Evolutionary conservation across 1,140 invertebrate genomes (phyloP).

Genomic region (Lepidurus arcticus): DNA sequence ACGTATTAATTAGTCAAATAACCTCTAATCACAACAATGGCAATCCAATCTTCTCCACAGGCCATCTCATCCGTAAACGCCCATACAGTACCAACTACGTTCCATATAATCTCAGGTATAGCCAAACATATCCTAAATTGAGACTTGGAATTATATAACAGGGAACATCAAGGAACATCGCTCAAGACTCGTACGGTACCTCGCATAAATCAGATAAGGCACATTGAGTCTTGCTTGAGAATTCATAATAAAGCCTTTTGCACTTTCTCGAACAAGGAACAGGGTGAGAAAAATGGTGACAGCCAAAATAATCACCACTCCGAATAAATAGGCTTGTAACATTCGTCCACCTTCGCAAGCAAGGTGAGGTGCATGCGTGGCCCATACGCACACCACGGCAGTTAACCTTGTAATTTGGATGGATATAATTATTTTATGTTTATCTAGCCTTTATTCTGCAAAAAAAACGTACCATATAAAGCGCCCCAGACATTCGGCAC

Average conservation of each 20-base stretch:
- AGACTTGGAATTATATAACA: constrained; percentile 28
- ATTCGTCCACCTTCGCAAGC: constrained; percentile 38
- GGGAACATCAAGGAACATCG: neutral
- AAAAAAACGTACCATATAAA: constrained; percentile 47
- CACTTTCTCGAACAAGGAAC: constrained; percentile 43
- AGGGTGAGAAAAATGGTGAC: constrained; percentile 42
- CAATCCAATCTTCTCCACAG: constrained; percentile 58
- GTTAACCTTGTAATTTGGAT: constrained; percentile 36
- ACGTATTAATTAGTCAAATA: neutral
- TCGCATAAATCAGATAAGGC: constrained; percentile 44
- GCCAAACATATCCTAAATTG: constrained; percentile 59
- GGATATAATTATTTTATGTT: neutral
- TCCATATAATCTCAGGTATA: constrained; percentile 67
- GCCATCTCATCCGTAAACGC: constrained; percentile 49
- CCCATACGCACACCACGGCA: constrained; percentile 38
- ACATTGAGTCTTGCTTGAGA: constrained; percentile 43
- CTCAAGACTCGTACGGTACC: constrained; percentile 37
- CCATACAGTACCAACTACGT: constrained; percentile 74
- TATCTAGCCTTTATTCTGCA: neutral
- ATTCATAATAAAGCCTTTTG: constrained; percentile 45
- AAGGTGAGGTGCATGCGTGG: constrained; percentile 38
- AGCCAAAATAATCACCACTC: constrained; percentile 41
- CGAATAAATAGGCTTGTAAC: constrained; percentile 38
- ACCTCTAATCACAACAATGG: constrained; percentile 65
- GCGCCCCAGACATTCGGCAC: constrained; percentile 49